Percentiles rank a stretch among this genome's conserved stretches.
These are phyloP conservation scores for Danionella cerebrum DNA, from an alignment of 2,113 vertebrate genomes.

Conservation along the genomic window DNA sequence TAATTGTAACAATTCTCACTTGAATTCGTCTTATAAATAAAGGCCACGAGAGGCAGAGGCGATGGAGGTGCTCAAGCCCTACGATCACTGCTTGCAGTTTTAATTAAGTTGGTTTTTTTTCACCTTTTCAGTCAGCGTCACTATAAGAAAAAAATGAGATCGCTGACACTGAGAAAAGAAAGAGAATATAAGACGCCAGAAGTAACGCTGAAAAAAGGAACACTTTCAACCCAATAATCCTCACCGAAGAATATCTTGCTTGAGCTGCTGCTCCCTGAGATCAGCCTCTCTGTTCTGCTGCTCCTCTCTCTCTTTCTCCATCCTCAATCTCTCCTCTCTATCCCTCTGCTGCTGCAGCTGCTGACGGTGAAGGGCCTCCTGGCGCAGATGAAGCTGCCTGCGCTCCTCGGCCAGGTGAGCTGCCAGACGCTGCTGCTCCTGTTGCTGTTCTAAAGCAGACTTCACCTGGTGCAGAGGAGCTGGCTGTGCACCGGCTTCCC, in stretches of 20 bases:
- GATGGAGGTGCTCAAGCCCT: no score
- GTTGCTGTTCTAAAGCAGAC: conserved; percentile 75
- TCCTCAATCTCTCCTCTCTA: conserved; percentile 65
- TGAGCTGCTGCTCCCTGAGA: conserved; percentile 57
- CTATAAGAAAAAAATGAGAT: no score
- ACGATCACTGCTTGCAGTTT: no score
- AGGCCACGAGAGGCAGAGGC: no score
- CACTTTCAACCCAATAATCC: no score
- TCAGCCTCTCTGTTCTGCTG: conserved; percentile 64
- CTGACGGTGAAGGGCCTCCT: conserved; percentile 62
- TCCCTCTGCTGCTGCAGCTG: conserved; percentile 66
- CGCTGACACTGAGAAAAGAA: no score
- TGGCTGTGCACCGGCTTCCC: conserved; percentile 22
- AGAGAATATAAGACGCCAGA: no score
- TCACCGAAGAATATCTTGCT: conserved; percentile 57
- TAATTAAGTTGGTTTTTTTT: no score
- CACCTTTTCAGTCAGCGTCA: no score
- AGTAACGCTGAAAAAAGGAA: no score
- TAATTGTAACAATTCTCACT: no score
- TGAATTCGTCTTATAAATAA: no score
- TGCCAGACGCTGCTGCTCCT: conserved; percentile 79
- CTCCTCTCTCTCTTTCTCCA: conserved; percentile 64
- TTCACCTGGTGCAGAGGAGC: conserved; percentile 23
- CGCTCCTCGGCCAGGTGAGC: conserved; percentile 66
- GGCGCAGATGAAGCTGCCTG: conserved; percentile 64